phyloP scores from a whole-genome alignment of 2,113 vertebrate genomes.

The Sorex fumeus region DNA sequence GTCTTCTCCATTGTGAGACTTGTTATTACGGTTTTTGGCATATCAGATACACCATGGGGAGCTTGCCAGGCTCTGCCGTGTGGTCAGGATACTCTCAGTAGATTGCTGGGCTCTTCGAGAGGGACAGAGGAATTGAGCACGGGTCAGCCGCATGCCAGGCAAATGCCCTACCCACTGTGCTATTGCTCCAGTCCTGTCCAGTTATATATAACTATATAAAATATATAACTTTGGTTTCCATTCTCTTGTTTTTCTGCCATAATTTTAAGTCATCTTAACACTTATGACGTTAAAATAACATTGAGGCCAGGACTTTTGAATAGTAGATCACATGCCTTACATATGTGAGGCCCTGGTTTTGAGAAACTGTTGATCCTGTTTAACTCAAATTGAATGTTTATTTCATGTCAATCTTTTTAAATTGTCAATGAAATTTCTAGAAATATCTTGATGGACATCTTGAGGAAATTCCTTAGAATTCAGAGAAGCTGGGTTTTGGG shows the following conservation, averaged over 20 bases:
- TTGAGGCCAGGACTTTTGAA: no score
- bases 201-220: not conserved
- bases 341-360: conserved; percentile 24
- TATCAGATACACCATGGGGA: no score
- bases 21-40: no score
- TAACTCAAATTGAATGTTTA: conserved; percentile 35
- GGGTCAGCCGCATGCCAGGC: no score
- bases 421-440: not conserved
- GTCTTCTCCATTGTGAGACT: no score
- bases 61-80: no score
- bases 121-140: no score
- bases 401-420: not conserved
- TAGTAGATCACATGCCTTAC: no score
- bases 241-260: not conserved
- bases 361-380: not conserved
- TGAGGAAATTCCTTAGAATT: conserved; percentile 21
- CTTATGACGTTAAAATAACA: not conserved
- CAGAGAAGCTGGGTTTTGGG: not conserved
- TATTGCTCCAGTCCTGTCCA: no score
- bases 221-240: not conserved
- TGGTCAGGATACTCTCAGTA: no score
- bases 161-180: no score
- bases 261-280: not conserved
- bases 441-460: not conserved
- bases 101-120: no score